A percentile compares a stretch with the other conserved stretches of the same genome.
Conservation (phyloP, 2,888 invertebrate genomes). For the Hypomecis punctinalis region DNA sequence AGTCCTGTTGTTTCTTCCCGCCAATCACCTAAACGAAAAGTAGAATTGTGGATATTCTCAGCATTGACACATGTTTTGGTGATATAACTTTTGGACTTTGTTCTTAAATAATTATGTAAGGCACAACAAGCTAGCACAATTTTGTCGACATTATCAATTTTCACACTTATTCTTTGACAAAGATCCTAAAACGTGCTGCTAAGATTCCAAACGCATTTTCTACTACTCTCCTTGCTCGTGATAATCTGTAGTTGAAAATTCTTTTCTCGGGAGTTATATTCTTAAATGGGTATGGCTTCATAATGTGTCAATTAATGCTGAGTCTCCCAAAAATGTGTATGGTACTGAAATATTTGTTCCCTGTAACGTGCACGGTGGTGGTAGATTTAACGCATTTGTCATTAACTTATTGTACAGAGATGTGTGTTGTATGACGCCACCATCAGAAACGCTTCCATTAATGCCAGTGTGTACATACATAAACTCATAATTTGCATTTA, state of each 20-base stretch:
- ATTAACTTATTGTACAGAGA: constrained; percentile 35
- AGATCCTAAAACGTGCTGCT: constrained; percentile 24
- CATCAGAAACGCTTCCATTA: too few relatives aligned
- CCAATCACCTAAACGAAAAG: constrained; percentile 40
- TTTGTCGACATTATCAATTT: constrained; percentile 31
- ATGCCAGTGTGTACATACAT: too few relatives aligned
- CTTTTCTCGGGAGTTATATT: constrained; percentile 22
- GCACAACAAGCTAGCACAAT: constrained; percentile 36
- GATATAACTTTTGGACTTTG: constrained; percentile 32
- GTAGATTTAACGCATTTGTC: constrained; percentile 29
- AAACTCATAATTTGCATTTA: too few relatives aligned
- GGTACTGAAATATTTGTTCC: constrained; percentile 35
- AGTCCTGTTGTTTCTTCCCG: constrained; percentile 33
- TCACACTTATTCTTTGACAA: constrained; percentile 29
- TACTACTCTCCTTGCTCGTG: constrained; percentile 6
- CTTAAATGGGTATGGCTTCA: constrained; percentile 34
- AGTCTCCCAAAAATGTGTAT: constrained; percentile 33
- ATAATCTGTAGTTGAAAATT: background rate
- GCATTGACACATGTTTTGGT: constrained; percentile 27
- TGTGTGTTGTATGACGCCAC: constrained; percentile 31
- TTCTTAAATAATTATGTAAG: constrained; percentile 53
- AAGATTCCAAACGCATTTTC: constrained; percentile 26
- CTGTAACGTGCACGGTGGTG: constrained; percentile 30
- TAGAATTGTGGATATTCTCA: constrained; percentile 27
- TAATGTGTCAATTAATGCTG: constrained; percentile 34